Conservation (phyloP, 2,113 vertebrate species). For the Haplotaxodon microlepis region DNA sequence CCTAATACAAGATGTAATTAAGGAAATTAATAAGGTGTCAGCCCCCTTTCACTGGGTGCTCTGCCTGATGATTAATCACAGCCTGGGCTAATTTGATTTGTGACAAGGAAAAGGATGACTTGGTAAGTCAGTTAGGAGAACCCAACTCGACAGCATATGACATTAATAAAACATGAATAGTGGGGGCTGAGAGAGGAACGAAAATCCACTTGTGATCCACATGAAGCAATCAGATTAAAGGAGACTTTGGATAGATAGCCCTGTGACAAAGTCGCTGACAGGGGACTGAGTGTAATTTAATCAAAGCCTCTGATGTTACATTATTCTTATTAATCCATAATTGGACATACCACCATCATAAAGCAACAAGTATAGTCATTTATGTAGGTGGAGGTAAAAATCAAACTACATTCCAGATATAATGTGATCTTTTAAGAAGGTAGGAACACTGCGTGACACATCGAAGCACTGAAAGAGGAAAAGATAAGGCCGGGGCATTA, state of each 20-base stretch:
- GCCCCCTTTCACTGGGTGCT: constrained; percentile 58
- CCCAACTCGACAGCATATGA: constrained; percentile 59
- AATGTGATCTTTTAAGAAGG: not conserved
- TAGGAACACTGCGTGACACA: not conserved
- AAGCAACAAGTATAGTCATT: not conserved
- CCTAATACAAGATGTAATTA: constrained; percentile 78
- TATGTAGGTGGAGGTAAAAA: not conserved
- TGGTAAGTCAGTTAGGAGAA: constrained; percentile 67
- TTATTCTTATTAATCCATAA: constrained; percentile 6
- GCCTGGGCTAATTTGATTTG: constrained; percentile 75
- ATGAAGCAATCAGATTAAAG: constrained; percentile 46
- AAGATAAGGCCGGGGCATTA: not conserved
- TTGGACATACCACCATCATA: not conserved
- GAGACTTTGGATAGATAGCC: constrained; percentile 16
- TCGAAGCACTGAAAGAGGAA: not conserved
- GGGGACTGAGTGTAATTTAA: not conserved
- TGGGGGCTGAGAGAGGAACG: constrained; percentile 6
- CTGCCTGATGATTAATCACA: constrained; percentile 74
- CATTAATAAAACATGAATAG: constrained; percentile 74
- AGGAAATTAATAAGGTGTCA: constrained; percentile 78
- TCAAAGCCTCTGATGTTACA: not conserved
- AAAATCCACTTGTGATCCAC: constrained; percentile 41
- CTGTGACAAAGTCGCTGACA: not conserved
- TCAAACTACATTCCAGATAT: not conserved
- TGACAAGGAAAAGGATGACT: constrained; percentile 72